These are phyloP conservation scores for Athene cunicularia DNA, from an alignment of 2,113 vertebrate species.

Conservation along the genomic window DNA sequence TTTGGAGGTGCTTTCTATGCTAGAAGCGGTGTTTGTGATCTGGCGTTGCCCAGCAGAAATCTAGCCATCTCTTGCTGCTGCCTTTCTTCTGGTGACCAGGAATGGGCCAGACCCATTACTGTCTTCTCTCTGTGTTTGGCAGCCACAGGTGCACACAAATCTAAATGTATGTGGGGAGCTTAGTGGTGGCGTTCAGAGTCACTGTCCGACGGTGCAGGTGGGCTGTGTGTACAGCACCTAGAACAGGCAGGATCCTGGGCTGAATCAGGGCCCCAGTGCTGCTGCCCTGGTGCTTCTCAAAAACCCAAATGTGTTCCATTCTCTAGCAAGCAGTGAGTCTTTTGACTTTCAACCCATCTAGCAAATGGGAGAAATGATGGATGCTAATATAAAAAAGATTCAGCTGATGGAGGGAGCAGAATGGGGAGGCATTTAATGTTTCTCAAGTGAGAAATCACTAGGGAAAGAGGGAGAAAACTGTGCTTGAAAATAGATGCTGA, in stretches of 20 bases:
- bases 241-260: not conserved
- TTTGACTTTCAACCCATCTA: not conserved
- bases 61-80: not conserved
- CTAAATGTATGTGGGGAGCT: accelerated
- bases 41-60: not conserved
- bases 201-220: no score
- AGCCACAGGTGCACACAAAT: accelerated
- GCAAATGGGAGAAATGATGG: not conserved
- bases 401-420: not conserved
- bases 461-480: not conserved
- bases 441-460: not conserved
- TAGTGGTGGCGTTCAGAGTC: not conserved
- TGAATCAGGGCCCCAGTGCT: not conserved
- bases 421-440: not conserved
- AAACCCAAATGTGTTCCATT: not conserved
- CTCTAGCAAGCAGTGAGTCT: not conserved
- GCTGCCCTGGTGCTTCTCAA: not conserved
- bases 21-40: not conserved
- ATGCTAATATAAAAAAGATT: not conserved
- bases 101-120: not conserved
- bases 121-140: accelerated
- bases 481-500: not conserved
- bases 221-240: not conserved
- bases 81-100: not conserved
- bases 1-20: not conserved